Percentiles rank a stretch among this genome's conserved stretches.
Conservation (phyloP, 2,888 invertebrate genomes). For the Idaea biselata region DNA sequence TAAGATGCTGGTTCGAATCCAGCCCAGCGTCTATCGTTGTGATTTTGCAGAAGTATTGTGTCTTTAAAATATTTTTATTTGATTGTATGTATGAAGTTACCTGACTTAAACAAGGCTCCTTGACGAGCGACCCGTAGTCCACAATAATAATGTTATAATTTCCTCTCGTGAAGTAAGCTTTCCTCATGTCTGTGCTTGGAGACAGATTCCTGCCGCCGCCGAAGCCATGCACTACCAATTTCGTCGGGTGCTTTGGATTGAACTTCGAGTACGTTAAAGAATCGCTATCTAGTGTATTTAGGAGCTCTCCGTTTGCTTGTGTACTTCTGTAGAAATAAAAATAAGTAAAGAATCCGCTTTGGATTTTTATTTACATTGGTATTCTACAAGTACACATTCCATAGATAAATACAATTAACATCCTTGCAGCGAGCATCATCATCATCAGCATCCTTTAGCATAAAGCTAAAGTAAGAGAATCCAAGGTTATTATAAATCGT, state of each 20-base stretch:
- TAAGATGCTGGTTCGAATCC: too few species aligned
- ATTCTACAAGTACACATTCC: too few species aligned
- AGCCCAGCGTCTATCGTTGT: too few species aligned
- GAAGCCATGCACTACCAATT: conserved; percentile 95
- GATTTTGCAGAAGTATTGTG: too few species aligned
- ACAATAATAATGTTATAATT: conserved; percentile 93
- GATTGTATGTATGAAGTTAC: conserved; percentile 57
- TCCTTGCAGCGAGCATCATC: too few species aligned
- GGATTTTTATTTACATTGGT: too few species aligned
- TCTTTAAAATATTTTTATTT: too few species aligned
- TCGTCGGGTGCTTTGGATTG: conserved; percentile 89
- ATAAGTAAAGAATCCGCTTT: not conserved
- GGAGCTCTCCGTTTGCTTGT: conserved; percentile 85
- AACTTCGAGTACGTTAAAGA: conserved; percentile 88
- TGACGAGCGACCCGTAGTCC: conserved; percentile 89
- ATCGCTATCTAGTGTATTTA: conserved; percentile 85
- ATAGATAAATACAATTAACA: too few species aligned
- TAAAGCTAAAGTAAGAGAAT: too few species aligned
- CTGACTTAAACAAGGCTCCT: conserved; percentile 91
- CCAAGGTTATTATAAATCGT: too few species aligned
- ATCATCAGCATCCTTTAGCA: too few species aligned
- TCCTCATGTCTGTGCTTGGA: conserved; percentile 91
- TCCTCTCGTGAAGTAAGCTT: conserved; percentile 89
- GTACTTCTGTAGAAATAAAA: conserved; percentile 80
- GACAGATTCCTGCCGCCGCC: conserved; percentile 90